Base-by-base conservation (phyloP, 2,888 invertebrate species). In the Pseudococcus jackbeardsleyi region DNA sequence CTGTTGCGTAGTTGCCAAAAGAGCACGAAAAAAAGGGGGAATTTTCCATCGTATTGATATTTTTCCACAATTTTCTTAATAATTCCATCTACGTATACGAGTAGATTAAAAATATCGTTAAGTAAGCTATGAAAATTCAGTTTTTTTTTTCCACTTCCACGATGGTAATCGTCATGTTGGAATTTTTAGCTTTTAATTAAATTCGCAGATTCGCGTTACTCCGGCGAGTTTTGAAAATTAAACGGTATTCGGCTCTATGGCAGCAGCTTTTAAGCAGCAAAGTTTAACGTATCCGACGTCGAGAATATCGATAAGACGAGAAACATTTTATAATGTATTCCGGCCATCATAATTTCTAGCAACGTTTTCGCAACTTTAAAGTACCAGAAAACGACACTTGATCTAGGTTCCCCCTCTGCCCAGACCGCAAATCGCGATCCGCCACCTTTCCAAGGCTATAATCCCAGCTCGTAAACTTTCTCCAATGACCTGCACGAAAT, bases 151-250 rank as follows among this genome's bases (percentile, higher is more conserved):
- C n/a, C n/a, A n/a, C 64, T 68, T 68, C 39, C 39, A 6, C 7
- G 39, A 19, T 68, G 4, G 15, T 54, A 54, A 54, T 54, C 54
- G 64, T 68, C 19, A 68, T 12, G n/a, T 19, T 68, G 12, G 64
- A 68, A 68, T 68, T 68, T 68, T 68, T 68, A 68, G 64, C 64
- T 22, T 68, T 68, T 68, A 68, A 68, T 68, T 68, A 68, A 68
- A 68, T 22, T 22, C 64, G 64, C 26, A 68, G 9, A 68, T 68
- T 68, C 64, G 64, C 64, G 64, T 22, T 22, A 26, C 54, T n/a
- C n/a, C 17, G 48, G 4, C n/a, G 12, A 68, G 26, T 19, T 68
- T 6, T 22, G 64, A 68, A 68, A 68, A 68, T 68, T 68, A 26
- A 68, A 68, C 26, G 26, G 22, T 9, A n/a, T n/a, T n/a, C n/a